phyloP scores from a whole-genome alignment of 1,140 invertebrate species.

The Drosophila repleta region DNA sequence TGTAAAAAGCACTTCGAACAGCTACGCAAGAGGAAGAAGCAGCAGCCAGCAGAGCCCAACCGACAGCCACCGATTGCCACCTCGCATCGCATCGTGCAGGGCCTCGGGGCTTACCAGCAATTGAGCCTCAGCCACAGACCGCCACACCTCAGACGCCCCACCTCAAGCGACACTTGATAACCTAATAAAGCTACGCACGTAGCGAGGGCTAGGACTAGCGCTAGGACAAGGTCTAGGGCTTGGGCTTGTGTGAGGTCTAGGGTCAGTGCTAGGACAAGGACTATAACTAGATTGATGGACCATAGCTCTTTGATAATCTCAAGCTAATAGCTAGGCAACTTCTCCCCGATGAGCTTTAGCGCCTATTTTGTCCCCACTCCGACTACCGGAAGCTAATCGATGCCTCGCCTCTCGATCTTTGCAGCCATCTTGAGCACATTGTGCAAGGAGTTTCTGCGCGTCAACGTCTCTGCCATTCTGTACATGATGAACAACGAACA shows the following conservation, averaged over 20 bases:
- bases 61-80: not conserved
- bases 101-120: constrained; percentile 26
- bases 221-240: no score
- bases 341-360: no score
- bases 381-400: no score
- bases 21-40: not conserved
- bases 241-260: no score
- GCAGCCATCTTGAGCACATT: constrained; percentile 93
- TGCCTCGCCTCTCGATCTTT: constrained; percentile 53
- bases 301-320: no score
- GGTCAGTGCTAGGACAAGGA: no score
- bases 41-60: not conserved
- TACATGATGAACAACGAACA: constrained; percentile 97
- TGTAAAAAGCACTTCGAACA: not conserved
- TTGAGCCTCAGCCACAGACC: constrained; percentile 29
- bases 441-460: constrained; percentile 94
- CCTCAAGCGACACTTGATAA: constrained; percentile 44
- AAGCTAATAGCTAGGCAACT: no score
- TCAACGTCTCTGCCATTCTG: constrained; percentile 95
- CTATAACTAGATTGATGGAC: no score
- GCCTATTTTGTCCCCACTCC: no score
- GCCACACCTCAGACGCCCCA: not conserved
- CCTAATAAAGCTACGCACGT: constrained; percentile 49
- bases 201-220: no score
- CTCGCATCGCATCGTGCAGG: not conserved